phyloP scores from a whole-genome alignment of 1,140 invertebrate genomes.

The Campodea augens region DNA sequence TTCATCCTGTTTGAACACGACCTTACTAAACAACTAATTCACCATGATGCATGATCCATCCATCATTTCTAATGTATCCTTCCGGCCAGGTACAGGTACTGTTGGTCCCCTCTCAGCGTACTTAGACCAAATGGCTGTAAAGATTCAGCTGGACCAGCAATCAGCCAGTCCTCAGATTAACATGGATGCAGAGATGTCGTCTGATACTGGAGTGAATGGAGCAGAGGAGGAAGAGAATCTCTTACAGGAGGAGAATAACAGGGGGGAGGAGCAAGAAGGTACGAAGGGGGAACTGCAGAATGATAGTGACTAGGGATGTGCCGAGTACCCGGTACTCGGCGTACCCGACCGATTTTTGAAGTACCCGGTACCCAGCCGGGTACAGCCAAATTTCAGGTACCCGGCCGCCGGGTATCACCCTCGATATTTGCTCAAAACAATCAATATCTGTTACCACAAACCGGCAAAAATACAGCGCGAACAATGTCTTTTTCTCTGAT shows the following conservation, averaged over 20 bases:
- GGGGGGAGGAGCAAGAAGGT: not conserved
- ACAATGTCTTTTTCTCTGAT: too few relatives aligned
- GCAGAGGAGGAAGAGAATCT: not conserved
- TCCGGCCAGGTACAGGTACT: not conserved
- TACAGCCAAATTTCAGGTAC: too few relatives aligned
- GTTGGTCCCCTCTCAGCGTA: not conserved
- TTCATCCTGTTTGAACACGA: too few relatives aligned
- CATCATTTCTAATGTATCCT: slow-evolving; percentile 9
- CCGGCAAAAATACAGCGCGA: too few relatives aligned
- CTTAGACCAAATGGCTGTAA: not conserved
- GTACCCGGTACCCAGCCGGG: too few relatives aligned
- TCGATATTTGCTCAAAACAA: too few relatives aligned
- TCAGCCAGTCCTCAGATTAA: not conserved
- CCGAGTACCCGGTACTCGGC: too few relatives aligned
- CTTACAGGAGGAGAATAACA: not conserved
- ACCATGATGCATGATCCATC: slow-evolving; percentile 14
- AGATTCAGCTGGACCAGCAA: not conserved
- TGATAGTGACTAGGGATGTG: too few relatives aligned
- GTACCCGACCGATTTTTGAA: too few relatives aligned
- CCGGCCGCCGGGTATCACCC: too few relatives aligned
- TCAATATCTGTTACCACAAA: too few relatives aligned
- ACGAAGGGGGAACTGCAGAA: slow-evolving; percentile 3
- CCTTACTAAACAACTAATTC: slow-evolving; percentile 14
- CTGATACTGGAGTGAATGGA: not conserved
- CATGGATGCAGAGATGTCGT: not conserved